Conservation (phyloP, 2,797 vertebrate genomes). For the Cygnus olor region DNA sequence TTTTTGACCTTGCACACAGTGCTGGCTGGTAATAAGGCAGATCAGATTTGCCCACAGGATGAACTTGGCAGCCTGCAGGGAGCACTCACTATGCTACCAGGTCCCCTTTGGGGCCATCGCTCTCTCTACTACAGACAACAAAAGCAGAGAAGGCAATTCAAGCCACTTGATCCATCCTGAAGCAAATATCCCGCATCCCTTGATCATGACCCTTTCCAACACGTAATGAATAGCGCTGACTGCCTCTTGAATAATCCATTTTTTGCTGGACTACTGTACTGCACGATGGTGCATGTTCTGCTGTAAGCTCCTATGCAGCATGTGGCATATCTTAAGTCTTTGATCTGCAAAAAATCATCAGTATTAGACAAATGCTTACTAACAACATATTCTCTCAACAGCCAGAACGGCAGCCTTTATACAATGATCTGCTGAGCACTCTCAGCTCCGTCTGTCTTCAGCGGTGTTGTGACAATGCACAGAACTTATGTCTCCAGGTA, state of each 20-base stretch:
- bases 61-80: not conserved
- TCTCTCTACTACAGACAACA: accelerated
- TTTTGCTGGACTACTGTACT: not conserved
- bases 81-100: accelerated
- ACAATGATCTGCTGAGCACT: accelerated
- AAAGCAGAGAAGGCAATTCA: not conserved
- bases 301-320: slow-evolving; percentile 6
- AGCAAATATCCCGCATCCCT: not conserved
- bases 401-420: not conserved
- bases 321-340: slow-evolving; percentile 3
- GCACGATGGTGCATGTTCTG: not conserved
- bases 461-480: not conserved
- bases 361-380: slow-evolving; percentile 24
- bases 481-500: not conserved
- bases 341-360: slow-evolving; percentile 20
- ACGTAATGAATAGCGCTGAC: not conserved
- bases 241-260: not conserved
- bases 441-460: not conserved
- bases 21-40: not conserved
- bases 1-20: accelerated
- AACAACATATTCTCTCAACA: not conserved
- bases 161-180: not conserved
- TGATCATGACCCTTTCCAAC: not conserved
- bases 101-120: not conserved
- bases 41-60: not conserved